Evolutionary conservation across 2,888 invertebrate species (phyloP).

Genomic region (Tineola bisselliella): DNA sequence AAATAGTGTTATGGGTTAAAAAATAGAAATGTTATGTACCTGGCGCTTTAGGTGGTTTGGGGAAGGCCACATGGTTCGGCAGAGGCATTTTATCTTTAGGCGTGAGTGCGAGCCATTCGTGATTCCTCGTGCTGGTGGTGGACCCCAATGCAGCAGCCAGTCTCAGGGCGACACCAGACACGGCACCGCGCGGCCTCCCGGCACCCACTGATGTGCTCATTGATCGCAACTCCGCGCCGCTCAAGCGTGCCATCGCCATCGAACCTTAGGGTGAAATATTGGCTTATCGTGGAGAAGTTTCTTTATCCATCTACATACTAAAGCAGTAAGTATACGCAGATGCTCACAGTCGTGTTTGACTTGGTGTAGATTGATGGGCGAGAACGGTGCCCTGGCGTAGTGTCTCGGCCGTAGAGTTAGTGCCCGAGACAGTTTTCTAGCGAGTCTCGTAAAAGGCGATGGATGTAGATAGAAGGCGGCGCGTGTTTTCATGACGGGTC

Average conservation of each 20-base stretch:
- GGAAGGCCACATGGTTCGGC: constrained; percentile 85
- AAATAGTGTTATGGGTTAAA: too few species aligned
- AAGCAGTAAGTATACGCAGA: neutral
- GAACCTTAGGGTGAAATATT: constrained; percentile 42
- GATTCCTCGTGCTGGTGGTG: constrained; percentile 51
- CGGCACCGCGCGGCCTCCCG: constrained; percentile 41
- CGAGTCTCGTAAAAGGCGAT: constrained; percentile 89
- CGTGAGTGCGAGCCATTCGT: constrained; percentile 79
- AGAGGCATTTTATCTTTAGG: constrained; percentile 80
- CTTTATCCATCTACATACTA: too few species aligned
- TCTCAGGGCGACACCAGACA: constrained; percentile 50
- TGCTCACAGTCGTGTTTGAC: constrained; percentile 89
- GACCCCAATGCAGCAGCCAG: constrained; percentile 45
- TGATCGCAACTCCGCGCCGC: constrained; percentile 52
- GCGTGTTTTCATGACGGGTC: constrained; percentile 96
- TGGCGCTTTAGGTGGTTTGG: constrained; percentile 89
- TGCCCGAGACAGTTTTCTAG: constrained; percentile 85
- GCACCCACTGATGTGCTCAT: constrained; percentile 23
- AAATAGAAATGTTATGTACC: constrained; percentile 45
- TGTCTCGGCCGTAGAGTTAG: constrained; percentile 83
- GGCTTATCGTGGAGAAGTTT: too few species aligned
- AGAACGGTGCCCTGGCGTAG: constrained; percentile 88
- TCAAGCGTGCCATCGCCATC: constrained; percentile 64
- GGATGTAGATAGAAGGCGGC: constrained; percentile 96
- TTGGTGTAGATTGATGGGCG: constrained; percentile 78